Base-by-base conservation (phyloP, 2,888 invertebrate genomes). In the Lingula anatina region DNA sequence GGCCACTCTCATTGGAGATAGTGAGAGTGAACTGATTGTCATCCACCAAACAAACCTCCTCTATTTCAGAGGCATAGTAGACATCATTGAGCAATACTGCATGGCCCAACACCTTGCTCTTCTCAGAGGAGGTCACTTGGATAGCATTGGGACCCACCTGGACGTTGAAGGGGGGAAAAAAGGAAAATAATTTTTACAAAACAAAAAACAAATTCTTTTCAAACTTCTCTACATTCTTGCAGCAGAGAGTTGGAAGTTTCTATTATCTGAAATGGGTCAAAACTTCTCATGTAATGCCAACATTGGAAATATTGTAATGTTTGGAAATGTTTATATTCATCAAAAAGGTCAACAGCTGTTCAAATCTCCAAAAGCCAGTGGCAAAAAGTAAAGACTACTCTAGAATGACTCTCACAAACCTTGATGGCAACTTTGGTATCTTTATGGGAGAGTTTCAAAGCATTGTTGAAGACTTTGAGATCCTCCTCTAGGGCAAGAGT, bases 381-480 rank as follows among this genome's bases (percentile, higher is more conserved):
- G n/a, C n/a, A n/a, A n/a, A n/a, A n/a, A n/a, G n/a, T n/a, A n/a
- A n/a, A n/a, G n/a, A n/a, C n/a, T n/a, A n/a, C n/a, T n/a, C n/a
- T n/a, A n/a, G n/a, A n/a, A n/a, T n/a, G n/a, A 41, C 12, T 20
- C 12, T 18, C 2, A 25, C 54, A 54, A 53, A 85, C 90, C 84
- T 95, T 97, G 47, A 96, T 92, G 42, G 93, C 89, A 3, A 95
- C 95, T 83, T 95, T 96, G 1, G 95, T 95, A 71, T 97, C 96
- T 77, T 96, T 96, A 71, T 96, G 94, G 15, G 94, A 94, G 20
- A 96, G 79, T 79, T 95, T 96, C 21, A 96, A 80, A 0, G 95
- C 95, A 71, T 93, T 94, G 70, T 88, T 90, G 76, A 96, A 97
- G 27, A 77, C 76, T 55, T 75, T 74, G 12, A 96, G 81, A 72